Evolutionary conservation across 2,797 vertebrate genomes (phyloP), one percentile per base, ranked within the genome.

Genomic region (Schizothorax lantsangensis): DNA sequence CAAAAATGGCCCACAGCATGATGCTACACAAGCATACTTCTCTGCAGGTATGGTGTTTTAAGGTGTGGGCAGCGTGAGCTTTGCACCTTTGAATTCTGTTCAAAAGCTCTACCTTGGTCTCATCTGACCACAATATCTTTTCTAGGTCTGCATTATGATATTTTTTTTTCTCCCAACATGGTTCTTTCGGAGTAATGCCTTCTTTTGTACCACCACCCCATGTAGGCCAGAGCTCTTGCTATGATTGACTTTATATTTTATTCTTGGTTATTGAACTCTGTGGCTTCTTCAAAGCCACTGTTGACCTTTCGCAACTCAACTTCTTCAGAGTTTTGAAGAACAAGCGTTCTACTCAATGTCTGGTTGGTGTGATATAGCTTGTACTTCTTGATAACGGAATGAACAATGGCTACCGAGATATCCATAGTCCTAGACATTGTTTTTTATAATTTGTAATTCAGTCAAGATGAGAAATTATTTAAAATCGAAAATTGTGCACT

Each of bases 1-100:
- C 64, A 59, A 69, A 72, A 85, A 85, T 79, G 77, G 77, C 75
- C 77, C 84, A 36, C 84, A 81, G 84, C 84, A 81, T 86, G 84
- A 81, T 30, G 68, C 79, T 86, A 72, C 77, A 85, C 75, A 59
- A 72, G 19, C 64, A 33, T 54, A 84, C 77, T 86, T 85, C 84
- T 73, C 78, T 73, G 54, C 78, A 74, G 84, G 84, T 52, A 62
- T 74, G 84, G 84, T 10, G 78, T 74, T 85, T 71, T 33, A 72
- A 85, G 84, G 84, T 85, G 64, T 79, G 17, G 66, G 77, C 77
- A 59, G 78, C 52, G 10, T 85, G 75, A 79, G 49, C 79, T 52
- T n/a, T 66, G 43, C 69, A 40, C 79, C 59, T 74, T 81, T 86
- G 54, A 86, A 73, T 85, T 57, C 64, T 30, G 78, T 72, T 79